Percentiles rank a stretch among this genome's conserved stretches.
Conservation (phyloP, 2,113 vertebrate genomes). For the Platysternon megacephalum region DNA sequence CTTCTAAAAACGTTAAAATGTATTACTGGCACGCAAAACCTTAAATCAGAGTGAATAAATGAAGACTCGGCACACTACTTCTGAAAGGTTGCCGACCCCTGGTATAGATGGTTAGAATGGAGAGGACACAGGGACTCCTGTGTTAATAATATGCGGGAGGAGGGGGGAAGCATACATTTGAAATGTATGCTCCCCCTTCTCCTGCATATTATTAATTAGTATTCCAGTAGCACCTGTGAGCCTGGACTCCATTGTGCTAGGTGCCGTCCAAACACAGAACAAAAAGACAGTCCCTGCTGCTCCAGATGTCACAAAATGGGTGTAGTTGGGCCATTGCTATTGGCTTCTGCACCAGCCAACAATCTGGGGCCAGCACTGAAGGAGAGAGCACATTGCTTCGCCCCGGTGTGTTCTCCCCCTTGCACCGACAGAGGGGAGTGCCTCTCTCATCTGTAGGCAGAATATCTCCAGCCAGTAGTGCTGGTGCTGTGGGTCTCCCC, state of each 20-base stretch:
- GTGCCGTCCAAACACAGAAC: neutral
- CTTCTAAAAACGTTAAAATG: too few relatives aligned
- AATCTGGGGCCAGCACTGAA: neutral
- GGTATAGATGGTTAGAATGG: neutral
- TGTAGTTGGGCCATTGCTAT: neutral
- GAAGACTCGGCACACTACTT: too few relatives aligned
- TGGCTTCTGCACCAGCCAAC: neutral
- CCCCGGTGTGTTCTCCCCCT: neutral
- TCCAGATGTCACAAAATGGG: neutral
- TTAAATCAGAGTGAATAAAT: too few relatives aligned
- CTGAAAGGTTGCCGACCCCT: too few relatives aligned
- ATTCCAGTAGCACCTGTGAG: neutral
- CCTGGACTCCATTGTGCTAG: neutral
- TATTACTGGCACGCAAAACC: too few relatives aligned
- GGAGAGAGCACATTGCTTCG: neutral
- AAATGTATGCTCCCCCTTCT: neutral
- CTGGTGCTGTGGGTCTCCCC: fast-evolving
- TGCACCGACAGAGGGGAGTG: neutral
- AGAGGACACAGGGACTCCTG: neutral
- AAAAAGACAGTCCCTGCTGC: neutral
- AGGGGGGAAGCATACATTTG: too few relatives aligned
- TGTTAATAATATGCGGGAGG: too few relatives aligned
- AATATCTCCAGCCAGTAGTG: neutral
- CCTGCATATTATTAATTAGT: neutral
- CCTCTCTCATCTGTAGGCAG: neutral